Percentiles rank a stretch among this genome's conserved stretches.
Evolutionary conservation across 2,888 invertebrate genomes (phyloP).

Genomic region (Drosophila infuscata): DNA sequence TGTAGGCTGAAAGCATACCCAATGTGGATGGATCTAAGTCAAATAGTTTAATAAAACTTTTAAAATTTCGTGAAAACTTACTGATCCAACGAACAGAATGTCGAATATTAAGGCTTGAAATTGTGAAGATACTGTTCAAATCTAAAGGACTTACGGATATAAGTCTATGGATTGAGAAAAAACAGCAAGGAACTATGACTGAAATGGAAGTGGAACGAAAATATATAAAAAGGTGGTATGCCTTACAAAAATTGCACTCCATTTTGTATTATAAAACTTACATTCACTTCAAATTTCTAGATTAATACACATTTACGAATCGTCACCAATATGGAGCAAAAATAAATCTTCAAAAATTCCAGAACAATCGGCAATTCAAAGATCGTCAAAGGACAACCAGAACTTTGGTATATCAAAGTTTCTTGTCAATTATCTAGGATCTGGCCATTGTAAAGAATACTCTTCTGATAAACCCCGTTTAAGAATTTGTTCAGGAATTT

Average conservation of each 20-base stretch:
- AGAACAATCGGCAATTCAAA: neutral
- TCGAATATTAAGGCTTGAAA: conserved; percentile 1
- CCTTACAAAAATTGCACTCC: neutral
- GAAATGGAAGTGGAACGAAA: conserved; percentile 89
- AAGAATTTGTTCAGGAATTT: neutral
- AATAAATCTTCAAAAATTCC: neutral
- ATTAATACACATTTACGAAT: neutral
- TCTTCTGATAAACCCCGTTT: neutral
- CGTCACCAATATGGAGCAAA: neutral
- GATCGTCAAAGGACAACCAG: neutral
- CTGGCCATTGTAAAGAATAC: neutral
- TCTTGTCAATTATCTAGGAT: neutral
- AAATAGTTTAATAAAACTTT: neutral
- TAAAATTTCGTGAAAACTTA: conserved; percentile 4
- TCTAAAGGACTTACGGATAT: neutral
- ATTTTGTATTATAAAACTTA: neutral
- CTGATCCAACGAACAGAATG: neutral
- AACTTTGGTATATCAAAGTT: neutral
- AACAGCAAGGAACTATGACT: conserved; percentile 88
- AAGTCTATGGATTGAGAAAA: conserved; percentile 88
- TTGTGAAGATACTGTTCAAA: neutral
- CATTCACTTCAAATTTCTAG: neutral
- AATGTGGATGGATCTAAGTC: neutral
- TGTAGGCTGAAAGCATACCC: neutral
- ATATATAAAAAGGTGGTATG: conserved; percentile 87